Evolutionary conservation across 2,888 invertebrate species (phyloP).

Genomic region (Onchidella celtica): DNA sequence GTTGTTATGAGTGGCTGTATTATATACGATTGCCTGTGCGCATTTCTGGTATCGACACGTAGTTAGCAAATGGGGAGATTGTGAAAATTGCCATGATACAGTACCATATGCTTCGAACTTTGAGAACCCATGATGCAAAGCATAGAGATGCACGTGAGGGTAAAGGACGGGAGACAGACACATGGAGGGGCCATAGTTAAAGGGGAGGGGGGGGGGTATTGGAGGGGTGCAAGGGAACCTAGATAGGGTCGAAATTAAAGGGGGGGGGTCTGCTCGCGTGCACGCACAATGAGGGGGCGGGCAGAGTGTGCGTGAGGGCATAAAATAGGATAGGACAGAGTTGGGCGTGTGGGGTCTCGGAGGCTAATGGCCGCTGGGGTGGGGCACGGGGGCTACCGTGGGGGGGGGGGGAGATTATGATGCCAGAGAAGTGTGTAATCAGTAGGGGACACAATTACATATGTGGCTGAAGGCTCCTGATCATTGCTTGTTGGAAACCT

Average conservation of each 20-base stretch:
- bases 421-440: neutral
- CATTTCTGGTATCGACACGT: no score
- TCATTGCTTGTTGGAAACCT: no score
- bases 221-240: neutral
- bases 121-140: no score
- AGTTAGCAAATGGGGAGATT: no score
- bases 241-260: neutral
- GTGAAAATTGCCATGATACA: no score
- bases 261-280: neutral
- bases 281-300: neutral
- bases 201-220: neutral
- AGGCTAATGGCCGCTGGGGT: neutral
- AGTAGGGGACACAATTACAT: neutral
- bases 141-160: no score
- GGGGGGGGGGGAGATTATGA: neutral
- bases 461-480: no score
- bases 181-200: constrained; percentile 21
- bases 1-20: no score
- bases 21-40: no score
- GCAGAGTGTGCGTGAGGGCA: neutral
- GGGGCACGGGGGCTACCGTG: neutral
- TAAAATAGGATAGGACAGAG: neutral
- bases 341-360: neutral
- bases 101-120: no score
- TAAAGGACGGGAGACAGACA: neutral